Conservation (phyloP, 1,140 invertebrate species). For the Teleopsis dalmanni region DNA sequence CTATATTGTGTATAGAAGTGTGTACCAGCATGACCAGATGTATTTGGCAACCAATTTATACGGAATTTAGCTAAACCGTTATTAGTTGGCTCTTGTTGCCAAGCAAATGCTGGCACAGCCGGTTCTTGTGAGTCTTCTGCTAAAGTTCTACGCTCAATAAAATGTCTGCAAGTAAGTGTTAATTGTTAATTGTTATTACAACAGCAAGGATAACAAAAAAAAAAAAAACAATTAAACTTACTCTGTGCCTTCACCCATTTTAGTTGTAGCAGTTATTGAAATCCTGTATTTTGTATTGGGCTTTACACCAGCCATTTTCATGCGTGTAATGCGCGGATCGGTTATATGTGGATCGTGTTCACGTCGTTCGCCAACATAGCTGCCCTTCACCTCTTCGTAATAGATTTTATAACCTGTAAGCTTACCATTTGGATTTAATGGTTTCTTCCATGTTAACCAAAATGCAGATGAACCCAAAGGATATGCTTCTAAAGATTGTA, state of each 20-base stretch:
- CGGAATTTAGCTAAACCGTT: slow-evolving; percentile 68
- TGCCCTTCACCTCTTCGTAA: slow-evolving; percentile 73
- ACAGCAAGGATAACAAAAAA: too few species aligned
- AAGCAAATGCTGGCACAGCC: slow-evolving; percentile 68
- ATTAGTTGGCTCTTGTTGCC: slow-evolving; percentile 58
- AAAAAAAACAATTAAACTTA: slow-evolving; percentile 37
- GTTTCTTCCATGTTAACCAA: slow-evolving; percentile 83
- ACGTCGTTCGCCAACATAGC: slow-evolving; percentile 56
- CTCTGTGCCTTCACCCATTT: slow-evolving; percentile 72
- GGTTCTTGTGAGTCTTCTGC: slow-evolving; percentile 55
- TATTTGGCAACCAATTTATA: slow-evolving; percentile 72
- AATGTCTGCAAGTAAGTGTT: slow-evolving; percentile 53
- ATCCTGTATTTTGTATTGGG: slow-evolving; percentile 85
- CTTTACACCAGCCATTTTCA: slow-evolving; percentile 76
- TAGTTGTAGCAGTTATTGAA: slow-evolving; percentile 73
- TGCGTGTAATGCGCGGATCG: slow-evolving; percentile 66
- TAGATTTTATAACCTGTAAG: slow-evolving; percentile 89
- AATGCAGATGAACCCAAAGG: slow-evolving; percentile 84
- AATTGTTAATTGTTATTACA: neutral
- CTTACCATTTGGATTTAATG: slow-evolving; percentile 86
- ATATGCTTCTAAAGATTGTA: slow-evolving; percentile 70
- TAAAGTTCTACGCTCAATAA: slow-evolving; percentile 70
- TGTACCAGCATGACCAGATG: slow-evolving; percentile 60
- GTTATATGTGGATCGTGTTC: slow-evolving; percentile 69
- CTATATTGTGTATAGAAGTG: slow-evolving; percentile 87